Evolutionary conservation across 2,113 vertebrate genomes (phyloP).

Genomic region (Pogonocichla stellata): DNA sequence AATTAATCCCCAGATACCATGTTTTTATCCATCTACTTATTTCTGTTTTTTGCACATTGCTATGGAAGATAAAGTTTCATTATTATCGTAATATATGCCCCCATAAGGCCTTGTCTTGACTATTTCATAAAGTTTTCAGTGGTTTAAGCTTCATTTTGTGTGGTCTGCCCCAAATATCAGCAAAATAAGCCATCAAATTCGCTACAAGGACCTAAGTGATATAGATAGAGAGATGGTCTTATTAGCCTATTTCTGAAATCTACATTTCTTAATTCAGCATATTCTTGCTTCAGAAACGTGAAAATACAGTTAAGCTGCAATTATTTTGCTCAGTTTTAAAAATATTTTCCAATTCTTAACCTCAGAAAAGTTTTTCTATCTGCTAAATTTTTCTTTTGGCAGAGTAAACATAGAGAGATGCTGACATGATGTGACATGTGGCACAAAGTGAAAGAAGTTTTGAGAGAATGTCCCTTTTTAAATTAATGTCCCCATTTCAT

Average conservation of each 20-base stretch:
- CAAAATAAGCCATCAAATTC: not conserved
- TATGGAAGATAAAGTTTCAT: not conserved
- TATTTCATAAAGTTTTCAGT: not conserved
- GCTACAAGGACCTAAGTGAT: not conserved
- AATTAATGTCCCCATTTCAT: not conserved
- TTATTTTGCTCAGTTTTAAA: not conserved
- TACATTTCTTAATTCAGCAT: not conserved
- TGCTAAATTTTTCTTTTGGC: not conserved
- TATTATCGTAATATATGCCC: not conserved
- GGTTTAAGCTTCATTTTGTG: not conserved
- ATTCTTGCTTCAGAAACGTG: not conserved
- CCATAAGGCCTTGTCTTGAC: not conserved
- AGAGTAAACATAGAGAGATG: not conserved
- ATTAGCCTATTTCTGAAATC: not conserved
- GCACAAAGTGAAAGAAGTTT: not conserved
- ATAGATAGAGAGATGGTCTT: not conserved
- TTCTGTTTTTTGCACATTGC: not conserved
- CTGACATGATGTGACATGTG: too few relatives aligned
- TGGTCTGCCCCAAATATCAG: not conserved
- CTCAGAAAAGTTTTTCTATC: not conserved
- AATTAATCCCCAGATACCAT: not conserved
- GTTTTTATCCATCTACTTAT: not conserved
- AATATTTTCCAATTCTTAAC: not conserved
- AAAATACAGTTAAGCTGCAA: not conserved
- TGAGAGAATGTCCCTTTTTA: not conserved